Conservation (phyloP, 2,113 vertebrate species). For the Stegostoma tigrinum region DNA sequence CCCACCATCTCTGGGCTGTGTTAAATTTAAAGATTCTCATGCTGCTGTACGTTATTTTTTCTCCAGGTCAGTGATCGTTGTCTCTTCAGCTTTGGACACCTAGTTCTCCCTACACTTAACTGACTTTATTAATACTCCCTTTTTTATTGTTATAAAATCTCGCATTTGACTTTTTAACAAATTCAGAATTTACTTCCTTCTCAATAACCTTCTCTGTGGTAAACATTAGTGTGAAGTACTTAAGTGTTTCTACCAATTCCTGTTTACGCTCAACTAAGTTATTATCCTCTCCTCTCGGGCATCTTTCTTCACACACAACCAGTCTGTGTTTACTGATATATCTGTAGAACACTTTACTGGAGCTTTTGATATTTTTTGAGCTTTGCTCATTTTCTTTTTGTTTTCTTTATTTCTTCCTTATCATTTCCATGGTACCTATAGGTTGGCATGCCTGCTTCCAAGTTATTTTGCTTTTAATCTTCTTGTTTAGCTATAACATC, state of each 20-base stretch:
- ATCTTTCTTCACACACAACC: neutral
- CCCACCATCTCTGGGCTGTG: neutral
- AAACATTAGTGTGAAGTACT: neutral
- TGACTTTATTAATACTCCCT: neutral
- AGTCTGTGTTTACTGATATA: neutral
- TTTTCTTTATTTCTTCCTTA: neutral
- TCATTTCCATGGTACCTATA: neutral
- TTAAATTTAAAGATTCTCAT: neutral
- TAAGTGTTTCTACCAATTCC: neutral
- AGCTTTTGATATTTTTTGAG: neutral
- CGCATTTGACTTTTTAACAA: neutral
- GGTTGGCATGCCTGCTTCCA: neutral
- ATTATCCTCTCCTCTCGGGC: neutral
- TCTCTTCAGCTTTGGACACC: neutral
- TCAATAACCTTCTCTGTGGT: neutral
- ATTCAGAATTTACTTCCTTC: neutral
- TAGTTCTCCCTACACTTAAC: neutral
- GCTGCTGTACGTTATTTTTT: neutral
- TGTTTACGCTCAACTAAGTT: conserved; percentile 4
- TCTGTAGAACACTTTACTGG: neutral
- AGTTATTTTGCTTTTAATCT: neutral
- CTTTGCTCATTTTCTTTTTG: neutral
- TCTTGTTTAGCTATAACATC: neutral
- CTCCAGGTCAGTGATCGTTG: neutral
- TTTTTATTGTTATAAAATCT: neutral